phyloP scores from a whole-genome alignment of 2,888 invertebrate genomes.

The Achlya flavicornis region DNA sequence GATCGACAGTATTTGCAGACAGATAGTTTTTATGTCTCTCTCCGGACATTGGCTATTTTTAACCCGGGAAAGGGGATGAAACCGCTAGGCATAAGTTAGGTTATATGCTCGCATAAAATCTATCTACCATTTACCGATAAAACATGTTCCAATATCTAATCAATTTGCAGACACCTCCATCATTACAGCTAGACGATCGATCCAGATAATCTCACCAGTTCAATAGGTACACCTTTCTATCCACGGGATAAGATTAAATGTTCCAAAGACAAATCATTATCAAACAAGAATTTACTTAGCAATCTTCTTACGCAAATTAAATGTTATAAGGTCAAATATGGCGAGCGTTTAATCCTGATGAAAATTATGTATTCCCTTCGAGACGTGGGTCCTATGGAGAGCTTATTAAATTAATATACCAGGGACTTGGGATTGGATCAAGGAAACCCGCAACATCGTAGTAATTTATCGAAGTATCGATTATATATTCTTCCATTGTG shows the following conservation, averaged over 20 bases:
- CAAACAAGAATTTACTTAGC: background rate
- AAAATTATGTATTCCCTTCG: background rate
- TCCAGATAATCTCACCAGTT: background rate
- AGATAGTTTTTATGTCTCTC: too few species aligned
- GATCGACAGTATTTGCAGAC: too few species aligned
- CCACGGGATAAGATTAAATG: background rate
- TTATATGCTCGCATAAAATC: too few species aligned
- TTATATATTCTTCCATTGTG: background rate
- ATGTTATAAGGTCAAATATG: slow-evolving; percentile 1
- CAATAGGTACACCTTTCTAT: background rate
- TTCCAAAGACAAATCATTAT: background rate
- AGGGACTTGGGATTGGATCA: background rate
- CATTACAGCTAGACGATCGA: background rate
- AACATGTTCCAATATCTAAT: too few species aligned
- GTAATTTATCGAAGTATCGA: background rate
- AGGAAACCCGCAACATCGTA: background rate
- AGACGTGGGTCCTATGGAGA: background rate
- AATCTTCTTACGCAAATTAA: slow-evolving; percentile 1
- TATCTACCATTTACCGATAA: too few species aligned
- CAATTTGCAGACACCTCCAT: background rate
- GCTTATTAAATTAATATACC: slow-evolving; percentile 4
- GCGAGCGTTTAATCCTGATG: background rate
- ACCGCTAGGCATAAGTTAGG: too few species aligned
- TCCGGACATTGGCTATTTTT: too few species aligned
- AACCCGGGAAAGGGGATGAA: too few species aligned